Base-by-base conservation (phyloP, 35 echinoderm and acorn worm genomes). In the Nesometra sesokonis region DNA sequence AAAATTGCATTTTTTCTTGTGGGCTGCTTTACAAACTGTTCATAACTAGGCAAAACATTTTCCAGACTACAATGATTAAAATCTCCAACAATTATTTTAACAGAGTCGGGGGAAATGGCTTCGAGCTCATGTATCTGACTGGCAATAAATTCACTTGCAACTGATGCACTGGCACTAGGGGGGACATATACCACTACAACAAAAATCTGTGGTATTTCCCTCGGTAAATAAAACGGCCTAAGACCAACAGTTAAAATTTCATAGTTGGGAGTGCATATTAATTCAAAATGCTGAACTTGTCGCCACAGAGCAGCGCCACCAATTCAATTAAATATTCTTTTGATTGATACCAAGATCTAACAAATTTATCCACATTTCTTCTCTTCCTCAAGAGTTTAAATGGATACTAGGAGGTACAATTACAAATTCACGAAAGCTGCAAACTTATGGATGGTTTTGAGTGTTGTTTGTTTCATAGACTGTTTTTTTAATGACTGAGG, bases 141-240 rank as follows among this genome's bases (percentile, higher is more conserved):
- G 57, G 30, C 47, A 32, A 91, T 86, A 46, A 32, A 32, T 5
- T 29, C 19, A 30, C 35, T 57, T 11, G 90, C 84, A 76, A 33
- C 36, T 1, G 13, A 29, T 11, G 77, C 80, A 33, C 84, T 86
- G 5, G 85, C 85, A 35, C 36, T 39, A 31, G 90, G 85, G 8
- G 86, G 90, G 19, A 91, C 34, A 86, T 87, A 91, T 13, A 83
- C 85, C 32, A 87, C 31, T 3, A 77, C 36, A 5, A 91, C 89
- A 57, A 82, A 86, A 35, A 81, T 35, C 33, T 86, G 89, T 67
- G 84, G 84, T 11, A 91, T 86, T 80, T 91, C 89, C 46, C 37
- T 23, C 31, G 84, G 82, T 52, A 90, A 82, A 80, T 46, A 36
- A 67, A 36, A 33, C 8, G 86, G 86, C 35, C 86, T 27, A 79